phyloP scores from a whole-genome alignment of 2,888 invertebrate genomes.

The Lithodes maja region DNA sequence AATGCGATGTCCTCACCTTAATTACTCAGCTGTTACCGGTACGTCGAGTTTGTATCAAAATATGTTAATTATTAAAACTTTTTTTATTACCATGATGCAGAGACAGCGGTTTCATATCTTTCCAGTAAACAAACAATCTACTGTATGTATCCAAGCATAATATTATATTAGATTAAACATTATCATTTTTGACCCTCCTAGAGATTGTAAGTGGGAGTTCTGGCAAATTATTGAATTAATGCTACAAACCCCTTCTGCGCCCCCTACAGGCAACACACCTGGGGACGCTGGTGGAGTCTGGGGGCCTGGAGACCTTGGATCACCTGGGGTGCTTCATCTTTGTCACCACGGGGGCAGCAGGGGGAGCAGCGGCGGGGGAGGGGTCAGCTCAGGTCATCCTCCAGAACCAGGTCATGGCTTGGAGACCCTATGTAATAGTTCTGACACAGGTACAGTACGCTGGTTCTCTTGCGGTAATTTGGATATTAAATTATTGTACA shows the following conservation, averaged over 20 bases:
- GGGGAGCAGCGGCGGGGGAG: not conserved
- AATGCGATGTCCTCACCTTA: too few relatives aligned
- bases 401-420: constrained; percentile 55
- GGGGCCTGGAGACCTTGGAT: constrained; percentile 11
- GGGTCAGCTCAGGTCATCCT: constrained; percentile 44
- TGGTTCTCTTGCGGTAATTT: not conserved
- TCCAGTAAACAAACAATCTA: not conserved
- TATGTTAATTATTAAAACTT: too few relatives aligned
- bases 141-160: not conserved
- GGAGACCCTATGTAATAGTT: constrained; percentile 51
- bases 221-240: too few relatives aligned
- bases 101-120: not conserved
- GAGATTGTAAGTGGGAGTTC: too few relatives aligned
- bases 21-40: too few relatives aligned
- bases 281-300: constrained; percentile 15
- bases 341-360: constrained; percentile 16
- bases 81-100: too few relatives aligned
- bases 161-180: too few relatives aligned
- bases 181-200: too few relatives aligned
- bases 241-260: too few relatives aligned
- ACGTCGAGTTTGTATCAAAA: too few relatives aligned
- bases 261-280: too few relatives aligned
- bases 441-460: constrained; percentile 5
- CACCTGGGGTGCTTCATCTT: constrained; percentile 52
- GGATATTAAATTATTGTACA: too few relatives aligned